Evolutionary conservation across 2,113 vertebrate species (phyloP), one percentile per base, ranked within the genome.

Genomic region (Morone saxatilis): DNA sequence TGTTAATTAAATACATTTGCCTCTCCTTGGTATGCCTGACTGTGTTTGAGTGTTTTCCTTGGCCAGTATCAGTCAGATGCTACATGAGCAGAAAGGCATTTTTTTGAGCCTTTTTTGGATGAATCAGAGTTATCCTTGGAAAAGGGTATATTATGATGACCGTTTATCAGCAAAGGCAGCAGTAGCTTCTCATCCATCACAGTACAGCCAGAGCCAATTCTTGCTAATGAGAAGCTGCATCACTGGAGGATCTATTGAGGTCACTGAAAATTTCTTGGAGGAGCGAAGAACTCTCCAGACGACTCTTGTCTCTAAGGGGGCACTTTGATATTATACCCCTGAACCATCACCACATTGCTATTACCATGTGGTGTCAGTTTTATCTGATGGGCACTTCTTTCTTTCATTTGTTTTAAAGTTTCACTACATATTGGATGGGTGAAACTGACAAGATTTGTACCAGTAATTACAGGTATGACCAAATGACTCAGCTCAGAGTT

Each of bases 201-300:
- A 66, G 45, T 68, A 41, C 25, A 83, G 43, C 62, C 48, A 51
- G n/a, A 81, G 78, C 80, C 74, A 78, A 71, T 81, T 65, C 43
- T 70, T 72, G 38, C 62, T 90, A 86, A 90, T 86, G 57, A 81
- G 66, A 76, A 84, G 51, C 77, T 90, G 82, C 69, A 78, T 84
- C 73, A 81, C 43, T 45, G 20, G 53, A 63, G 16, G 60, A 78
- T 68, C 36, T 86, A 84, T 89, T 89, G 59, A 85, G 83, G 88
- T 91, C 83, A 83, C 31, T 65, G 72, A 31, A 62, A 79, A 47
- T 83, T 83, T 76, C 76, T 73, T 56, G n/a, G 25, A 45, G 17
- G 54, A 50, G 38, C 13, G 5, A 67, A 13, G 16, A 81, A 66
- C 20, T 76, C 67, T 76, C 20, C 17, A 74, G 41, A 74, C 38